phyloP scores from a whole-genome alignment of 2,888 invertebrate genomes.

The Coremacera marginata region DNA sequence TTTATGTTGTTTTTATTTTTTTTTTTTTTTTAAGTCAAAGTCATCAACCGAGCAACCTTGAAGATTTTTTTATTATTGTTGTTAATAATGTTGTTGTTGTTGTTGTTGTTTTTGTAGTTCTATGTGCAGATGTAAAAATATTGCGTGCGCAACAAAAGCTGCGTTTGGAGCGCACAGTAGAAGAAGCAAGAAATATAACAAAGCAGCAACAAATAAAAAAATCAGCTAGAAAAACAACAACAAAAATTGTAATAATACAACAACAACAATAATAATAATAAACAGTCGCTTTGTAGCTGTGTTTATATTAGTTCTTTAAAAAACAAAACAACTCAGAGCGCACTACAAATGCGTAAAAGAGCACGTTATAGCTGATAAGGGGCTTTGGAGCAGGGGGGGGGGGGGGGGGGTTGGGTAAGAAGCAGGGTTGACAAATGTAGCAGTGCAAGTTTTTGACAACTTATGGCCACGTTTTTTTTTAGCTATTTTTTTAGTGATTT shows the following conservation, averaged over 20 bases:
- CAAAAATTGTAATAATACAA: background rate
- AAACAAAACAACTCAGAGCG: background rate
- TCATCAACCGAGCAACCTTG: constrained; percentile 68
- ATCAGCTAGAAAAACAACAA: background rate
- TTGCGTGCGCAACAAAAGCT: constrained; percentile 56
- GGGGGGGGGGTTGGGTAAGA: no score
- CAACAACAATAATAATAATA: background rate
- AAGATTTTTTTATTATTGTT: constrained; percentile 49
- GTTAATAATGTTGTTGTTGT: constrained; percentile 42
- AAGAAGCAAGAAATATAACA: background rate
- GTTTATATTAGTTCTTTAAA: background rate
- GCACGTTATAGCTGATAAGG: background rate
- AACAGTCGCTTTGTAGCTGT: constrained; percentile 32
- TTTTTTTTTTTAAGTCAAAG: constrained; percentile 59
- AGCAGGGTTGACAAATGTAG: background rate
- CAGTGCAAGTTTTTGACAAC: constrained; percentile 15
- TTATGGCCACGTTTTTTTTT: background rate
- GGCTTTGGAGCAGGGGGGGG: background rate
- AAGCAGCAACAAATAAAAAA: background rate
- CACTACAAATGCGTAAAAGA: background rate
- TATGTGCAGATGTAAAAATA: constrained; percentile 47
- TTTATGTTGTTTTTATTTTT: constrained; percentile 34
- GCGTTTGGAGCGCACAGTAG: background rate
- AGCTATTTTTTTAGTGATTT: background rate
- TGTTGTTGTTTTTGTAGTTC: constrained; percentile 35